Percentiles rank a stretch among this genome's conserved stretches.
These are phyloP conservation scores for Lophius piscatorius DNA, from an alignment of 2,113 vertebrate genomes.

Conservation along the genomic window DNA sequence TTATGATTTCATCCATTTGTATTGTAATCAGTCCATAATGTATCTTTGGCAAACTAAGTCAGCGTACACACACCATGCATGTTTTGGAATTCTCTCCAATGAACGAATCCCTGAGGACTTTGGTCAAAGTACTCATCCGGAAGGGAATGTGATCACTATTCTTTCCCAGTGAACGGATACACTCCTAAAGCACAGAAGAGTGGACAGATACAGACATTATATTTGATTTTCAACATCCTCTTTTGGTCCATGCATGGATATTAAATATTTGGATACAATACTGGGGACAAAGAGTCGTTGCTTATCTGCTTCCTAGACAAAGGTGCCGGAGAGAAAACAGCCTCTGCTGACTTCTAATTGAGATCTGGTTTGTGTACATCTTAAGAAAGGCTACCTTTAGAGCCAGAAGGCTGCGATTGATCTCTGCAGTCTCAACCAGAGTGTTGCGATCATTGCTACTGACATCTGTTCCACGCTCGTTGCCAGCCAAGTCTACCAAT, in stretches of 20 bases:
- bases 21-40: not conserved
- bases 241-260: not conserved
- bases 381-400: slow-evolving; percentile 85
- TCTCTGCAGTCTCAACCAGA: slow-evolving; percentile 92
- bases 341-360: too few species aligned
- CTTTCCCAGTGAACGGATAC: slow-evolving; percentile 94
- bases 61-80: slow-evolving; percentile 88
- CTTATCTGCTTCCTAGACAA: not conserved
- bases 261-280: not conserved
- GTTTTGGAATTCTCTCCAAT: slow-evolving; percentile 94
- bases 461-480: slow-evolving; percentile 92
- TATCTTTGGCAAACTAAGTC: not conserved
- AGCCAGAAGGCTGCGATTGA: slow-evolving; percentile 96
- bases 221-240: not conserved
- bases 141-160: slow-evolving; percentile 96
- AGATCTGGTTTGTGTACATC: not conserved
- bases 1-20: not conserved
- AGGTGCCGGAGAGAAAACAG: not conserved
- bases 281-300: not conserved
- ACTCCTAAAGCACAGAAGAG: slow-evolving; percentile 82
- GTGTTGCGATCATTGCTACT: slow-evolving; percentile 89
- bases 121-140: slow-evolving; percentile 95
- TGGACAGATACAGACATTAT: not conserved
- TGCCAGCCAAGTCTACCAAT: slow-evolving; percentile 95
- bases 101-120: slow-evolving; percentile 96